Evolutionary conservation across 2,797 vertebrate species (phyloP), one percentile per base, ranked within the genome.

Genomic region (Pelodytes ibericus): DNA sequence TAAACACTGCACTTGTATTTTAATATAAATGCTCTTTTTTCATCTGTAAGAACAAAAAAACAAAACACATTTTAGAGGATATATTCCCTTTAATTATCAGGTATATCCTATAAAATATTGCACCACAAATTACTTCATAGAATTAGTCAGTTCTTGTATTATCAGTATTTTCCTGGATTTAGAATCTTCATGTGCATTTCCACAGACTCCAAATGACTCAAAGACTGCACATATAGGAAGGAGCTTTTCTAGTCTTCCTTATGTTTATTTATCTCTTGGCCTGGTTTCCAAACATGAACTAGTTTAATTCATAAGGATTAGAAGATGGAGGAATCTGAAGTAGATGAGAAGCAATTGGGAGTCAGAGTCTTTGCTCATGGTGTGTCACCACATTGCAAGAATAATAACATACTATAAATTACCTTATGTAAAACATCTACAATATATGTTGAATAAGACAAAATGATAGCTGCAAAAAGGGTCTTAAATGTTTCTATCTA

Each of bases 21-120:
- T n/a, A n/a, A n/a, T n/a, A n/a, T n/a, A n/a, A n/a, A n/a, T n/a
- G n/a, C n/a, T n/a, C n/a, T n/a, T n/a, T n/a, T n/a, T 56, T 25
- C 7, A 10, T 24, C 11, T 57, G 8, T 2, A 57, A 26, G 22
- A 24, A 57, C 2, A 15, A 57, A 57, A n/a, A 25, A 5, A 58
- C 29, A 4, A 60, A 60, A 18, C 27, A 3, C 13, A 27, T 16
- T n/a, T 60, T 36, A 47, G 41, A 68, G 49, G 3, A 31, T 56
- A 33, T 56, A n/a, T 29, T 53, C 18, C 16, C 49, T 53, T 53
- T 62, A 36, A 63, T 51, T n/a, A 29, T 49, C 58, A 30, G 62
- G 60, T 63, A 36, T 25, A 6, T 47, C 30, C 59, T 20, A 36
- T 27, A 1, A 65, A 74, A 10, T 59, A 49, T 41, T 59, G 33